phyloP scores from a whole-genome alignment of 2,888 invertebrate genomes.

The Altica lythri region DNA sequence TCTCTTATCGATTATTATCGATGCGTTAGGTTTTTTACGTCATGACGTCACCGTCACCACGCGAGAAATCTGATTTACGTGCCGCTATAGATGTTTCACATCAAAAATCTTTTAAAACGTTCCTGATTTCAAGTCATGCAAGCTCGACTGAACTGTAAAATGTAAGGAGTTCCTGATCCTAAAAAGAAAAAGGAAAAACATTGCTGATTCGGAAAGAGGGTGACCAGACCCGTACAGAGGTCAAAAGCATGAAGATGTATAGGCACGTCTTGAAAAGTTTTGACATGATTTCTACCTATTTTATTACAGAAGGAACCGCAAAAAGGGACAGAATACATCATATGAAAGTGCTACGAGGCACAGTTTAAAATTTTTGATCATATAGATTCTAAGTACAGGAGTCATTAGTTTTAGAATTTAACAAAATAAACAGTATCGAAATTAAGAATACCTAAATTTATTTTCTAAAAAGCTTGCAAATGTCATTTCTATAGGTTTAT shows the following conservation, averaged over 20 bases:
- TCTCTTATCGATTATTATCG: too few relatives aligned
- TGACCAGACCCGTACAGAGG: conserved; percentile 20
- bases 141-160: conserved; percentile 30
- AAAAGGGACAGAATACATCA: not conserved
- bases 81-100: too few relatives aligned
- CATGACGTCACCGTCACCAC: too few relatives aligned
- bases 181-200: conserved; percentile 26
- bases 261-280: conserved; percentile 32
- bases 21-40: too few relatives aligned
- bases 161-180: conserved; percentile 24
- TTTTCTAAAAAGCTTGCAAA: not conserved
- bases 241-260: conserved; percentile 39
- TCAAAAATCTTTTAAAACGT: too few relatives aligned
- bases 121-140: conserved; percentile 19
- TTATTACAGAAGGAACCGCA: not conserved
- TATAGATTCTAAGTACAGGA: too few relatives aligned
- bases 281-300: not conserved
- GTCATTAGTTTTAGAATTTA: too few relatives aligned
- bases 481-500: too few relatives aligned
- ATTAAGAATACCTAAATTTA: not conserved
- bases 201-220: conserved; percentile 26
- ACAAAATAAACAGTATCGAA: not conserved
- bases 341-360: too few relatives aligned
- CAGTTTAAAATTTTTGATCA: not conserved
- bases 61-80: too few relatives aligned